Evolutionary conservation across 2,113 vertebrate genomes (phyloP).

Genomic region (Eudyptes chrysolophus): DNA sequence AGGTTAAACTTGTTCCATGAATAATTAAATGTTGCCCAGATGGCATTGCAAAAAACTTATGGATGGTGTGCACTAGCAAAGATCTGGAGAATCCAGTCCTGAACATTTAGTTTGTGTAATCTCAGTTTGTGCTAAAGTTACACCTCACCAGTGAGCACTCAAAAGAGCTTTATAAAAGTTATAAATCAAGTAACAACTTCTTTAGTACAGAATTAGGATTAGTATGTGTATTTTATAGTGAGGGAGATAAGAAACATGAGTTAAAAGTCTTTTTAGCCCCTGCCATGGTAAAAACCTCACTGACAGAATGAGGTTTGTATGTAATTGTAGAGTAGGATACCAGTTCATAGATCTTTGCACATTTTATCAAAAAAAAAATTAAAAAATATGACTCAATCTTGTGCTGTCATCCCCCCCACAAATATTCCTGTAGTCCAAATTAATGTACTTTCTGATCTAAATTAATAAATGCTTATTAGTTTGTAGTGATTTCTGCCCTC

Average conservation of each 20-base stretch:
- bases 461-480: neutral
- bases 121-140: neutral
- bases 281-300: neutral
- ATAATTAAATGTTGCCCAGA: neutral
- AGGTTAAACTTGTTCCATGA: neutral
- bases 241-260: neutral
- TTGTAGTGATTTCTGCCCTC: neutral
- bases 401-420: neutral
- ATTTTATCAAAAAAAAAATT: neutral
- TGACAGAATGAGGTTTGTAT: neutral
- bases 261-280: neutral
- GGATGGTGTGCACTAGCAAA: neutral
- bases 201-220: neutral
- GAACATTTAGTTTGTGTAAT: neutral
- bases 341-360: neutral
- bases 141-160: neutral
- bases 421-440: neutral
- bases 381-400: neutral
- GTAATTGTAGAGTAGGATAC: neutral
- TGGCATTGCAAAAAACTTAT: neutral
- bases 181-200: neutral
- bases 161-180: neutral
- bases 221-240: neutral
- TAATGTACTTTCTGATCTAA: neutral
- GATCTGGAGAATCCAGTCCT: neutral